Evolutionary conservation across 1,140 invertebrate species (phyloP).

Genomic region (Adoxophyes honmai): DNA sequence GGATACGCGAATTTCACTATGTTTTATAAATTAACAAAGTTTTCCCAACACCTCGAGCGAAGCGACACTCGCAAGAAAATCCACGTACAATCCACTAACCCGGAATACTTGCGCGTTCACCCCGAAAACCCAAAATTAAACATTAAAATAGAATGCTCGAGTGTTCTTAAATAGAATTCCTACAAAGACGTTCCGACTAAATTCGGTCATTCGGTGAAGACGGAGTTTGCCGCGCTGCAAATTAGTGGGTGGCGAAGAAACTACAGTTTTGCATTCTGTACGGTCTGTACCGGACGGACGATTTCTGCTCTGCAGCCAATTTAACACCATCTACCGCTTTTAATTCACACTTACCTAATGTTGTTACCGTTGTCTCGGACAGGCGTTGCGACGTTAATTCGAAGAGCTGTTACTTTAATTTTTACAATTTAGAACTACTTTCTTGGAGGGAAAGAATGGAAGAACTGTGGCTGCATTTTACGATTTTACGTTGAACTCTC

Average conservation of each 20-base stretch:
- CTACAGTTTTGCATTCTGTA: conserved; percentile 3
- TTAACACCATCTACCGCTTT: background rate
- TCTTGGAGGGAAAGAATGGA: too few relatives aligned
- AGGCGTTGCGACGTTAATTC: background rate
- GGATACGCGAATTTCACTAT: too few relatives aligned
- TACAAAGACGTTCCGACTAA: background rate
- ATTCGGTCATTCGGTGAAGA: conserved; percentile 11
- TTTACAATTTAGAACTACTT: too few relatives aligned
- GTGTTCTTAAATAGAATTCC: conserved; percentile 12
- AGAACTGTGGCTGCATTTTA: too few relatives aligned
- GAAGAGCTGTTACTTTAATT: too few relatives aligned
- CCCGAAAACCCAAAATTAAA: conserved; percentile 11
- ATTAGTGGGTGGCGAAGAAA: conserved; percentile 13
- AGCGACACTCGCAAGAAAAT: too few relatives aligned
- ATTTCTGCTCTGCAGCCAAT: conserved; percentile 8
- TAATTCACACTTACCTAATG: conserved; percentile 7
- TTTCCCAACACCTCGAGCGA: too few relatives aligned
- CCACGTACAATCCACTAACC: background rate
- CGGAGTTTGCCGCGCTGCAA: background rate
- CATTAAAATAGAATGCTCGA: conserved; percentile 14
- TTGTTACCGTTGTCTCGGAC: conserved; percentile 11
- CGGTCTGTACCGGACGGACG: background rate
- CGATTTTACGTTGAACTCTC: too few relatives aligned
- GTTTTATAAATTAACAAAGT: too few relatives aligned
- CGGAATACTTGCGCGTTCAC: conserved; percentile 8